phyloP scores from a whole-genome alignment of 2,888 invertebrate species.

The Dexiosoma caninum region DNA sequence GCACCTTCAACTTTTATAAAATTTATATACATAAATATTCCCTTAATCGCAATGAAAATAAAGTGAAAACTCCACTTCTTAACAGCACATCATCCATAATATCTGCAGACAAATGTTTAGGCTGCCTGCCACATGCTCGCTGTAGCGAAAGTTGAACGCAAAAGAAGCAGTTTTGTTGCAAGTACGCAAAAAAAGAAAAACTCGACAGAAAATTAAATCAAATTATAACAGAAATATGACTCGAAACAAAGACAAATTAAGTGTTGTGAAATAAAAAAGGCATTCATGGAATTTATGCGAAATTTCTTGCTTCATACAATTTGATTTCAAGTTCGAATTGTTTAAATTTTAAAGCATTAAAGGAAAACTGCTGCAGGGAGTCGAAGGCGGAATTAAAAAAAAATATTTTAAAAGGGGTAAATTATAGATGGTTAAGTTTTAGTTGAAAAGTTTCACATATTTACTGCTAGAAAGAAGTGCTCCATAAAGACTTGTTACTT shows the following conservation, averaged over 20 bases:
- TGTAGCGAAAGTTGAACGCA: slow-evolving; percentile 37
- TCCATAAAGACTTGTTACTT: too few species aligned
- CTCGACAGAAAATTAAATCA: slow-evolving; percentile 42
- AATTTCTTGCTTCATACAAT: background rate
- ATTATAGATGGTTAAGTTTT: too few species aligned
- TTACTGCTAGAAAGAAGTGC: too few species aligned
- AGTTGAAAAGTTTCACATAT: too few species aligned
- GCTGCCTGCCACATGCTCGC: slow-evolving; percentile 25
- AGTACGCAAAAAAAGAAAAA: background rate
- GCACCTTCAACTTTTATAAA: slow-evolving; percentile 59
- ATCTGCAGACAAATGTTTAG: slow-evolving; percentile 31
- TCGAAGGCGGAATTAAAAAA: background rate
- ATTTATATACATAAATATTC: slow-evolving; percentile 28
- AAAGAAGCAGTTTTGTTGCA: slow-evolving; percentile 13
- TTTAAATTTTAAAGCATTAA: background rate
- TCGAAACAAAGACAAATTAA: slow-evolving; percentile 55
- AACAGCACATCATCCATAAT: slow-evolving; percentile 36
- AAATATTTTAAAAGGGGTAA: background rate
- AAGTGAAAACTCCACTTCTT: slow-evolving; percentile 12
- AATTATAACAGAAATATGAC: slow-evolving; percentile 58
- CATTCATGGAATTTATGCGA: slow-evolving; percentile 42
- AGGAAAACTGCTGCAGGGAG: background rate
- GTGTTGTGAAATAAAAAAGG: slow-evolving; percentile 34
- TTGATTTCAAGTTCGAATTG: slow-evolving; percentile 12
- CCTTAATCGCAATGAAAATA: slow-evolving; percentile 45